Conservation (phyloP, 2,797 vertebrate genomes). For the Melopsittacus undulatus region DNA sequence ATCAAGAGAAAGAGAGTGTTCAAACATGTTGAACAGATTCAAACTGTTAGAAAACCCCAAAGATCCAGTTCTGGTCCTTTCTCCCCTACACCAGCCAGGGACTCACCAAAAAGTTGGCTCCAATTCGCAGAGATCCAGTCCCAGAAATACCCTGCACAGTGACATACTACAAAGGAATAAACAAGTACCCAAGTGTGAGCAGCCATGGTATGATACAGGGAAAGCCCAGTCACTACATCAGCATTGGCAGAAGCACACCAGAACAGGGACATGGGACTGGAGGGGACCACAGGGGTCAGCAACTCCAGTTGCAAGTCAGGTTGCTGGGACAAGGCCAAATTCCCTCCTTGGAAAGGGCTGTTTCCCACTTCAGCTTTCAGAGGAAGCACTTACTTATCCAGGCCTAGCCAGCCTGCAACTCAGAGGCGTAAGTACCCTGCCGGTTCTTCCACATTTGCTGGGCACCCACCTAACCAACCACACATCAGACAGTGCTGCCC, state of each 20-base stretch:
- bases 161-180: constrained; percentile 80
- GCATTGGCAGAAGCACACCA: not conserved
- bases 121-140: constrained; percentile 92
- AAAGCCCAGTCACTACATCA: not conserved
- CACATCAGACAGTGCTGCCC: not conserved
- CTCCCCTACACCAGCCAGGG: not conserved
- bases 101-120: constrained; percentile 93
- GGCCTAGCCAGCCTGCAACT: not conserved
- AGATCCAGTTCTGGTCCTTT: not conserved
- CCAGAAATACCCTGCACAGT: constrained; percentile 98
- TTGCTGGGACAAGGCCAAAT: not conserved
- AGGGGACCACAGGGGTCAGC: not conserved
- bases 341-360: not conserved
- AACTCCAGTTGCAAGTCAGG: not conserved
- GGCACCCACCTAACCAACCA: rapidly evolving
- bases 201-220: rapidly evolving
- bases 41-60: not conserved
- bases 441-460: not conserved
- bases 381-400: not conserved
- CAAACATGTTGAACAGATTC: not conserved
- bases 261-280: not conserved
- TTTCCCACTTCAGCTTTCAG: not conserved
- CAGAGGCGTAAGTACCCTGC: not conserved
- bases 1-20: not conserved
- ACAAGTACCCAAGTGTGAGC: not conserved